Conservation (phyloP, 2,113 vertebrate species). For the Willisornis vidua region DNA sequence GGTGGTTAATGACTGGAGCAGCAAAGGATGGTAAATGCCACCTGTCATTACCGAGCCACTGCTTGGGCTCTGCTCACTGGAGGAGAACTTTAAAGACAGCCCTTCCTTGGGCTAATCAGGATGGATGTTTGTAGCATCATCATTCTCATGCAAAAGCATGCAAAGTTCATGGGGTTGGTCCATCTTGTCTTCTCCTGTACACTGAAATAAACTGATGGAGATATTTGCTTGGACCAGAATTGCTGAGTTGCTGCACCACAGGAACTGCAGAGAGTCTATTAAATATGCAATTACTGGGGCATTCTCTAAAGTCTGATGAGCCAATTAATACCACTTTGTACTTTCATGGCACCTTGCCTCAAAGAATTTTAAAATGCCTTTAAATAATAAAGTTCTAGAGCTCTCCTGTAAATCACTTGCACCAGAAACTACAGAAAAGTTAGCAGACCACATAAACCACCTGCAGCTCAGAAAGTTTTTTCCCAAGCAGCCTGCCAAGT, state of each 20-base stretch:
- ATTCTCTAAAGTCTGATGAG: background rate
- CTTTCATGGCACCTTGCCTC: background rate
- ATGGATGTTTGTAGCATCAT: background rate
- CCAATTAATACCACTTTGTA: background rate
- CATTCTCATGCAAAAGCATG: background rate
- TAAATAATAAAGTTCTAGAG: background rate
- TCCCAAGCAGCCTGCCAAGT: background rate
- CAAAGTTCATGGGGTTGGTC: background rate
- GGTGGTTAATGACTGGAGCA: background rate
- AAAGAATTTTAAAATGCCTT: background rate
- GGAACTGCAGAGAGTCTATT: background rate
- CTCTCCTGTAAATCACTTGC: background rate
- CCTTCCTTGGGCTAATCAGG: background rate
- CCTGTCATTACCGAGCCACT: accelerated
- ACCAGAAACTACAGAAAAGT: background rate
- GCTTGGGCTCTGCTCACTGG: background rate
- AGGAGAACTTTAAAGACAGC: background rate
- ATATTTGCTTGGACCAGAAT: accelerated
- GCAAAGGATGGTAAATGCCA: background rate
- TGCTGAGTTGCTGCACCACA: background rate
- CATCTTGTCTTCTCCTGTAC: background rate
- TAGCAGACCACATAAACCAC: background rate
- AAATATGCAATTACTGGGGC: background rate
- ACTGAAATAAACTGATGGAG: background rate
- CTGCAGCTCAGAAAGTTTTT: background rate